Evolutionary conservation across 1,140 invertebrate species (phyloP), one percentile per base, ranked within the genome.

Genomic region (Centruroides sculpturatus): DNA sequence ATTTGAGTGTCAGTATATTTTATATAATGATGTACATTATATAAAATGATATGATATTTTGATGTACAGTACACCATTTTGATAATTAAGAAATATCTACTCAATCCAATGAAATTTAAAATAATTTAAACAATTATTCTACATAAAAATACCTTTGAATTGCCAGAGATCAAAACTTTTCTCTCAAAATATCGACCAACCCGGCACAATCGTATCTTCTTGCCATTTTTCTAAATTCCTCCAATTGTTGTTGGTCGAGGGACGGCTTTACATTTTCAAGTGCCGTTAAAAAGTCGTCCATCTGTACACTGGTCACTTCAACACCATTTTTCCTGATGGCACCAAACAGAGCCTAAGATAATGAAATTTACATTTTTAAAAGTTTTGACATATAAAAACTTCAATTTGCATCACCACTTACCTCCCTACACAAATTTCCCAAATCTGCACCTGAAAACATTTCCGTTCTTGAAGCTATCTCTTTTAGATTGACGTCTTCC

Each of bases 401-500:
- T 41, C 0, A 55, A 49, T 59, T 46, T 48, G 35, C 35, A 60
- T 7, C 52, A 61, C 23, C 57, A 66, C 64, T 64, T 70, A 80
- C 80, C 72, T 86, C 84, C 65, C 80, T 79, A 66, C 83, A 85
- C 0, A 87, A 68, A 69, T 80, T 81, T 59, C 81, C 76, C 36
- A 87, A 67, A 72, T 90, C 87, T 13, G 87, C 87, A 13, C 87
- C 87, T 6, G 87, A 88, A 72, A 80, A 89, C n/a, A 74, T 72
- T 47, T 83, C 74, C 0, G 85, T 87, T 57, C 63, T 71, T 2
- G 69, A 65, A 3, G 84, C 83, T 49, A 90, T 68, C 13, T 70
- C 65, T 34, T 76, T 71, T 0, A 85, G 68, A 67, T 82, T 73
- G 0, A 87, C 78, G 70, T 81, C 75, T 11, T 71, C 72, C 10